phyloP scores from a whole-genome alignment of 2,113 vertebrate genomes.

The Macquaria australasica region DNA sequence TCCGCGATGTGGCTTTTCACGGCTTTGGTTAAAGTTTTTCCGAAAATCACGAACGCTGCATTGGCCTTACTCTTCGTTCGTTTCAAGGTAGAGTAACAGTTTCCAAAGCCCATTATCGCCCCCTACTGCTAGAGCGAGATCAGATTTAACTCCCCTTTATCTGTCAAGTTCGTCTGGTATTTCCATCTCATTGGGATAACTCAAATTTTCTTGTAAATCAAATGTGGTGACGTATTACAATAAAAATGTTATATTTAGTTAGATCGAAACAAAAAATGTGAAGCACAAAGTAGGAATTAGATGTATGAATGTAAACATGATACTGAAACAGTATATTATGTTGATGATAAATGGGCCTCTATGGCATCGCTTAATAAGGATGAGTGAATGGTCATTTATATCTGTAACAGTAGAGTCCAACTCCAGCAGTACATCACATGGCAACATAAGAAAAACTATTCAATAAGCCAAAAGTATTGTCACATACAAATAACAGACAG shows the following conservation, averaged over 20 bases:
- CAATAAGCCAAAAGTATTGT: not conserved
- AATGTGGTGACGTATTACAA: not conserved
- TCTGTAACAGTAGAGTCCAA: not conserved
- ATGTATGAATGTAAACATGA: not conserved
- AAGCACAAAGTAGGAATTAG: not conserved
- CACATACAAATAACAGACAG: not conserved
- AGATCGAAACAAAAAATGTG: not conserved
- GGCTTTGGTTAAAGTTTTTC: not conserved
- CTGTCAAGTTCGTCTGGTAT: not conserved
- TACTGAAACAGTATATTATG: not conserved
- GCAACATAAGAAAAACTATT: not conserved
- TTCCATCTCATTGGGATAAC: not conserved
- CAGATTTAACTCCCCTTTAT: not conserved
- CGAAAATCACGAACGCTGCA: conserved; percentile 11
- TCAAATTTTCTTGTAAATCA: not conserved
- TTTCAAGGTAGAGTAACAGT: not conserved
- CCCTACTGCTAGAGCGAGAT: conserved; percentile 6
- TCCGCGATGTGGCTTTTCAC: fast-evolving
- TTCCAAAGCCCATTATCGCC: conserved; percentile 28
- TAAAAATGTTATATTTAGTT: not conserved
- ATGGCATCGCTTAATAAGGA: not conserved
- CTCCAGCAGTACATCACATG: not conserved
- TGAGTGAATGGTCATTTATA: not conserved
- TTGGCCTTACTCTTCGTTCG: not conserved
- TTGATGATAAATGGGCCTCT: not conserved